Base-by-base conservation (phyloP, 2,113 vertebrate genomes). In the Aldabrachelys gigantea region DNA sequence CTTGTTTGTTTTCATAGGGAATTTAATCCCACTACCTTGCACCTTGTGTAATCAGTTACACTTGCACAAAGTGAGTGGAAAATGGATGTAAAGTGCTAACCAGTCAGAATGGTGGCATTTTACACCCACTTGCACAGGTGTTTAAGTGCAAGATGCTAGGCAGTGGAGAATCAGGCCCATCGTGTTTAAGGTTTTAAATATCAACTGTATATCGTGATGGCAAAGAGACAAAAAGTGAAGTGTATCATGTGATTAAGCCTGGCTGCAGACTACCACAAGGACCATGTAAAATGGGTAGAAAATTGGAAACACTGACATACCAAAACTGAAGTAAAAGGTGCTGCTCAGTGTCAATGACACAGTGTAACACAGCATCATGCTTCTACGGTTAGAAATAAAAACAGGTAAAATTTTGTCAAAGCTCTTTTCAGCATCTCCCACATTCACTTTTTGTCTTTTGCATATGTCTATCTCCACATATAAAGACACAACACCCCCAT, bases 211-310 rank as follows among this genome's bases (percentile, higher is more conserved):
- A 85, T 4, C 44, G 88, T 8, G 89, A 31, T 49, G 27, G 56
- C 1, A 89, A 88, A 21, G 38, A 92, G 10, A 94, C 56, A 87
- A 57, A 76, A 93, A 85, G 3, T 38, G 29, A 16, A 87, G 84
- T 89, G 81, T 95, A 85, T 72, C 87, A 81, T 83, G 25, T 78
- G 94, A 93, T 80, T 92, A 85, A 95, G 24, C n/a, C 59, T 69
- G 89, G n/a, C 22, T 27, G 4, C 13, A 82, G 82, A 87, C 72
- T 56, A 81, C 41, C 62, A 92, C 53, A 89, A 47, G 47, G 49
- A 79, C 92, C 80, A 92, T 95, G 96, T 93, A 79, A 76, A 9
- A 57, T 65, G 54, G 65, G 59, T 80, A 93, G 90, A 91, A 95
- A 95, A 95, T 19, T 11, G 35, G 91, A 94, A 49, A 90, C 6